Base-by-base conservation (phyloP, 2,797 vertebrate genomes). In the Sebastes vulpes region DNA sequence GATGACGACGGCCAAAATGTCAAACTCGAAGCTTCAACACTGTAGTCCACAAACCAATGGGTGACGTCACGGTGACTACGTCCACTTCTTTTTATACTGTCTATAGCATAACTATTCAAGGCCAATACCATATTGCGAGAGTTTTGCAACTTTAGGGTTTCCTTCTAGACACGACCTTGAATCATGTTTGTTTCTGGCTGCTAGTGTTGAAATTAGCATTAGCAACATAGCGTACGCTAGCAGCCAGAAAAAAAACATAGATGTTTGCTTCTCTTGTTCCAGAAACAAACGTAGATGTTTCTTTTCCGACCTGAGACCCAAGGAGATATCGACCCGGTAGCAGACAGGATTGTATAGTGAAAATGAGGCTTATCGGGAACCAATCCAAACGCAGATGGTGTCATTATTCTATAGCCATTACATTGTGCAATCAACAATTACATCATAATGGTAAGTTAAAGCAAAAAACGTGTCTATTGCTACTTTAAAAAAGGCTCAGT, bases 1-100 rank as follows among this genome's bases (percentile, higher is more conserved):
- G 14, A 7, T 46, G 38, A 0, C 0, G 14, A 46, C 0, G 3
- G 14, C 14, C 0, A 46, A 46, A 46, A 46, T 46, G 38, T 6
- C 3, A 6, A 42, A 46, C 38, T 46, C 14, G 14, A 46, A 18
- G 38, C 14, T 46, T 46, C 6, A 46, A 46, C 0, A 42, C 38
- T 0, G 0, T 18, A 7, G 38, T 42, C 14, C 38, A 42, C 38
- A 42, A 42, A 46, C 38, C 6, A 46, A 46, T 46, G 38, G 38
- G 38, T 46, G 38, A 18, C 38, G 0, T 46, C 14, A 46, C 6
- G 3, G 14, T 46, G 38, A 46, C 38, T 16, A 6, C 38, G 14
- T 46, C 38, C 38, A 46, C 38, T 18, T 46, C 38, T 38, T 46
- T 18, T 16, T 46, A 46, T 46, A 46, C 38, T 3, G 38, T 46